phyloP scores from a whole-genome alignment of 2,888 invertebrate genomes.

The Amphiduros pacificus region DNA sequence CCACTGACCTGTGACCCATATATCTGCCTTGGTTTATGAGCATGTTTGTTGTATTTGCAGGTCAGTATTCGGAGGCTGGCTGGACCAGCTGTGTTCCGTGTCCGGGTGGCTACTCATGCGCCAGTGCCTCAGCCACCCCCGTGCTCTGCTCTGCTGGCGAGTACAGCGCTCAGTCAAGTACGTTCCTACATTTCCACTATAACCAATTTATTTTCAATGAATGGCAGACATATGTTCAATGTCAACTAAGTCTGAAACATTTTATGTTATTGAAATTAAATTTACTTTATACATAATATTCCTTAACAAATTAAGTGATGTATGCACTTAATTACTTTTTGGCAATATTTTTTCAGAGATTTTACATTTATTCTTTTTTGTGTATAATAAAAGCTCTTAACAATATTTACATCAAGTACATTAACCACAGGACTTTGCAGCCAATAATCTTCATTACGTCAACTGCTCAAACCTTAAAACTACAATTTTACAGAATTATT shows the following conservation, averaged over 20 bases:
- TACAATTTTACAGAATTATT: too few relatives aligned
- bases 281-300: neutral
- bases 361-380: neutral
- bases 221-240: too few relatives aligned
- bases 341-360: neutral
- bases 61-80: slow-evolving; percentile 44
- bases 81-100: slow-evolving; percentile 41
- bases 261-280: too few relatives aligned
- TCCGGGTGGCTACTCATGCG: slow-evolving; percentile 45
- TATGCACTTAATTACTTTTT: too few relatives aligned
- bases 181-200: slow-evolving; percentile 1
- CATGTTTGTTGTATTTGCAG: slow-evolving; percentile 24
- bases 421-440: neutral
- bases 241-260: too few relatives aligned
- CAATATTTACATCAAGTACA: too few relatives aligned
- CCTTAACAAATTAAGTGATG: neutral
- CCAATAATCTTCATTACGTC: too few relatives aligned
- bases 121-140: slow-evolving; percentile 39
- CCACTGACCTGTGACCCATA: too few relatives aligned
- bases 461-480: too few relatives aligned
- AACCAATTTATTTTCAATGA: neutral
- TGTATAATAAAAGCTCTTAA: neutral
- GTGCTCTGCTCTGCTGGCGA: slow-evolving; percentile 44
- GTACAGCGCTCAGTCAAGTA: slow-evolving; percentile 45
- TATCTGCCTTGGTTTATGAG: neutral